Percentiles rank a stretch among this genome's conserved stretches.
These are phyloP conservation scores for Molossus alvarezi DNA, from an alignment of 2,797 vertebrate species.

Conservation along the genomic window DNA sequence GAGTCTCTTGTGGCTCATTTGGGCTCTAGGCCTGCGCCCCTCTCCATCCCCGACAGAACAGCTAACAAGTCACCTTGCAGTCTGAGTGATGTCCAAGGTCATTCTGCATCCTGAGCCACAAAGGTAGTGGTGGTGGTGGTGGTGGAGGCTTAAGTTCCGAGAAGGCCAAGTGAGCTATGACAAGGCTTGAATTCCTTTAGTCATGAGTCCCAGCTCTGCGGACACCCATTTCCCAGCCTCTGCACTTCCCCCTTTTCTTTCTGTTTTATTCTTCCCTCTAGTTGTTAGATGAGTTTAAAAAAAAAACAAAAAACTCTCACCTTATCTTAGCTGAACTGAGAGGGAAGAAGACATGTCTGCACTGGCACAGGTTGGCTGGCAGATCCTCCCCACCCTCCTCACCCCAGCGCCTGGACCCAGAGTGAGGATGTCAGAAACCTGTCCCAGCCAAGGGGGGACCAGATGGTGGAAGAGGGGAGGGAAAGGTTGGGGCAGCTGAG, in stretches of 20 bases:
- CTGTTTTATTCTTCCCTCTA: not conserved
- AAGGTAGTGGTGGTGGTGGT: not conserved
- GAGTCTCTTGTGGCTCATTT: not conserved
- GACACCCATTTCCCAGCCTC: not conserved
- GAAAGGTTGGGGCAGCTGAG: not conserved
- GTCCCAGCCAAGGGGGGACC: not conserved
- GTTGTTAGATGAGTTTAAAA: not conserved
- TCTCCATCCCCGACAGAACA: not conserved
- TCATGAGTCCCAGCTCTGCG: not conserved
- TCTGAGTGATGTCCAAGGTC: not conserved
- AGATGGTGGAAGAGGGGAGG: not conserved
- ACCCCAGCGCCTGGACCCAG: not conserved
- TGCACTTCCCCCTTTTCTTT: not conserved
- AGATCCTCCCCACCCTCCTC: not conserved
- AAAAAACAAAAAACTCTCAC: not conserved
- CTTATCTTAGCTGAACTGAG: not conserved
- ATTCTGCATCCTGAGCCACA: not conserved
- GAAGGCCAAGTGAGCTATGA: not conserved
- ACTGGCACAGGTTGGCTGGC: not conserved
- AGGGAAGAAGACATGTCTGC: not conserved
- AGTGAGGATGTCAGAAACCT: not conserved
- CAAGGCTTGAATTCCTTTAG: not conserved
- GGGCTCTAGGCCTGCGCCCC: not conserved
- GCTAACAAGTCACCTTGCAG: too few relatives aligned
- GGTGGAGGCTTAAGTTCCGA: not conserved